These are phyloP conservation scores for Plusia festucae DNA, from an alignment of 2,888 invertebrate species.

Conservation along the genomic window DNA sequence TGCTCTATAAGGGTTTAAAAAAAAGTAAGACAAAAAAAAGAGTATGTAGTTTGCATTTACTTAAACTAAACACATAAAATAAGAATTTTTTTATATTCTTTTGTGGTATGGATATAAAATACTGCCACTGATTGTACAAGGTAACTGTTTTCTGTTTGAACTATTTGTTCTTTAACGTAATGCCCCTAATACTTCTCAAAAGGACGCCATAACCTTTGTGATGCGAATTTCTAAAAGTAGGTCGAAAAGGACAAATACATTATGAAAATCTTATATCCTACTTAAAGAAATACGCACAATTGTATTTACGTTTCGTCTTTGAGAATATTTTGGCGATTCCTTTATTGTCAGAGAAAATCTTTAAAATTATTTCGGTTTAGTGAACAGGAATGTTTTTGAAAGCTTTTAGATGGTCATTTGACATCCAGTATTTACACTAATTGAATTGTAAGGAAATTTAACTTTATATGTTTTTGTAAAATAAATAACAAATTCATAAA, in stretches of 20 bases:
- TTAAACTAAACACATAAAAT: too few relatives aligned
- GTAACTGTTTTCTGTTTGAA: neutral
- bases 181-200: constrained; percentile 27
- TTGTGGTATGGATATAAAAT: neutral
- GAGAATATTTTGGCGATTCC: constrained; percentile 15
- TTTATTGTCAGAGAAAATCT: constrained; percentile 22
- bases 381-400: constrained; percentile 22
- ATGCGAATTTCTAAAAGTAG: constrained; percentile 31
- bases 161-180: constrained; percentile 16
- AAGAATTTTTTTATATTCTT: too few relatives aligned
- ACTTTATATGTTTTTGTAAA: too few relatives aligned
- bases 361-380: constrained; percentile 15
- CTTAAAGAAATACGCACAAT: constrained; percentile 24
- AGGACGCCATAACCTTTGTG: constrained; percentile 30
- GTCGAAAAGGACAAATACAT: constrained; percentile 40
- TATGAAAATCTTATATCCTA: constrained; percentile 36
- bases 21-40: too few relatives aligned
- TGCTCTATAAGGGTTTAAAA: too few relatives aligned
- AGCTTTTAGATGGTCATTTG: constrained; percentile 11
- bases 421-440: constrained; percentile 19
- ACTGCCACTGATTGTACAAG: neutral
- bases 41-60: too few relatives aligned
- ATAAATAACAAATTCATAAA: too few relatives aligned
- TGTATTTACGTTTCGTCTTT: constrained; percentile 8
- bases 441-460: too few relatives aligned